Base-by-base conservation (phyloP, 1,140 invertebrate species). In the Drosophila rufa region DNA sequence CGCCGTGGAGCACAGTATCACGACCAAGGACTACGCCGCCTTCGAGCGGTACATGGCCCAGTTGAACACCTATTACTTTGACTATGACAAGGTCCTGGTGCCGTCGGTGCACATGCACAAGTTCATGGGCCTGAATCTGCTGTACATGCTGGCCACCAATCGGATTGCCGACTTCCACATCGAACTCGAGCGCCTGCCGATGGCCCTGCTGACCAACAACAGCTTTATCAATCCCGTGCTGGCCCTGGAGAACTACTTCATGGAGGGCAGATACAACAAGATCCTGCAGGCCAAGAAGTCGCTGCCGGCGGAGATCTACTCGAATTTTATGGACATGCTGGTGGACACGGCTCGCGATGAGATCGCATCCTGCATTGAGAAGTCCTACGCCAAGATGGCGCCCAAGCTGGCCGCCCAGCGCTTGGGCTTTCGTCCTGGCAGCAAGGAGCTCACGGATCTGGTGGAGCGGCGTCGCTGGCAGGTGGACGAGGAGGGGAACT, bases 201-300 rank as follows among this genome's bases (percentile, higher is more conserved):
- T 97, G 53, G 97, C 98, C 92, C 96, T 98, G 67, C 96, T 99
- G 86, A 96, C 98, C 91, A 95, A 95, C 30, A 99, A 99, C 92
- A 95, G 97, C 38, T 99, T 99, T 93, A 98, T 99, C 22, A 95
- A 96, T 79, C 98, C 99, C 93, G 98, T 99, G 0, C 94, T 99
- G 4, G 97, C 97, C 36, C 94, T 99, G 80, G 99, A 99, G 92
- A 99, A 99, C 91, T 99, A 98, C 94, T 94, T 99, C 53, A 99
- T 99, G 98, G 99, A 99, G 94, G 99, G 99, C 30, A 98, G 97
- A 69, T 99, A 99, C 92, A 99, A 99, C 93, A 99, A 99, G 94
- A 94, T 95, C 62, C 94, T 95, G 80, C 92, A 94, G 66, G 94
- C 94, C 38, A 95, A 95, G 93, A 94, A 94, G 73, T 98, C 98